A percentile compares a stretch with the other conserved stretches of the same genome.
Evolutionary conservation across 2,113 vertebrate species (phyloP).

Genomic region (Ramphastos sulfuratus): DNA sequence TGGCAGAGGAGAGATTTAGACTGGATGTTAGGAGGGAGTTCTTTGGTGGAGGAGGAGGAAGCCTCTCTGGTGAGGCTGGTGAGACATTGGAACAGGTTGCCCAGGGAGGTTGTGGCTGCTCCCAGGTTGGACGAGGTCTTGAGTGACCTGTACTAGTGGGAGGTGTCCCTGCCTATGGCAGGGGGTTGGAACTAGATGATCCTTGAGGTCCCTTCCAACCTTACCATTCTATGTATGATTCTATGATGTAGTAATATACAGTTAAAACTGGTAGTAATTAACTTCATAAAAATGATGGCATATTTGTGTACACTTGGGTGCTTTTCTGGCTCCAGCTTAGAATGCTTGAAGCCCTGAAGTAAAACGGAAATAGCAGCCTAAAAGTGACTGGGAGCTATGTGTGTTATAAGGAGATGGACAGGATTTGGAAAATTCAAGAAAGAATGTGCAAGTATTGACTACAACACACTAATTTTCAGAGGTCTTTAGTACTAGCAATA

Average conservation of each 20-base stretch:
- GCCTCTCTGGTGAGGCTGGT: too few relatives aligned
- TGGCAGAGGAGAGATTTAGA: too few relatives aligned
- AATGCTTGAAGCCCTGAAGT: background rate
- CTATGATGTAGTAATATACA: background rate
- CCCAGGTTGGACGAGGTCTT: too few relatives aligned
- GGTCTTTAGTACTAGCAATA: background rate
- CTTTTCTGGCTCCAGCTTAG: background rate
- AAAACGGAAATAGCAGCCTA: background rate
- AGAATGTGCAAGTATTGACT: background rate
- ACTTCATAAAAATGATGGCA: background rate
- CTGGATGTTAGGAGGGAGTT: too few relatives aligned
- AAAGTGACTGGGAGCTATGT: fast-evolving
- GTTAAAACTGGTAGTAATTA: background rate
- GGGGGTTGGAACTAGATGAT: too few relatives aligned
- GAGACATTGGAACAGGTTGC: too few relatives aligned
- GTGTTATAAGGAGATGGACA: background rate
- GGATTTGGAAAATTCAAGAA: background rate
- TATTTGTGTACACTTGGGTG: background rate
- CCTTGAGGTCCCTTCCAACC: too few relatives aligned
- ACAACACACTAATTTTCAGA: background rate
- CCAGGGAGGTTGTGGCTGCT: too few relatives aligned
- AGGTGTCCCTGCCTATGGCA: too few relatives aligned
- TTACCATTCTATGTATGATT: too few relatives aligned
- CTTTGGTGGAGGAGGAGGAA: too few relatives aligned
- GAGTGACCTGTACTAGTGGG: too few relatives aligned